phyloP scores from a whole-genome alignment of 1,140 invertebrate genomes.

The Onthophagus taurus region DNA sequence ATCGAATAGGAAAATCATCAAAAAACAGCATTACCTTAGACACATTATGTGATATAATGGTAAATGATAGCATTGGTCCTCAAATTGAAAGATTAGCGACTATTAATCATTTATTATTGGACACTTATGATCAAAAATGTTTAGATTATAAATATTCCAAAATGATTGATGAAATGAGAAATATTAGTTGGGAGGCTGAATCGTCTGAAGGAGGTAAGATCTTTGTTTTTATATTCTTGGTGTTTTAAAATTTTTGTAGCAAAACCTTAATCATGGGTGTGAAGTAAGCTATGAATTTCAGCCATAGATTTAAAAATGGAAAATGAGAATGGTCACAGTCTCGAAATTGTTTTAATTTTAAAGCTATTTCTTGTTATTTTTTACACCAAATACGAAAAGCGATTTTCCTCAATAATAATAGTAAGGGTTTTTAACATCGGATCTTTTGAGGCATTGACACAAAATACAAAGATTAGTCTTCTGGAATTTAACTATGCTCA shows the following conservation, averaged over 20 bases:
- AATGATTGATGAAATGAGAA: conserved; percentile 62
- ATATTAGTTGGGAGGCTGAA: conserved; percentile 57
- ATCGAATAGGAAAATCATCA: conserved; percentile 57
- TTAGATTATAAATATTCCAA: conserved; percentile 75
- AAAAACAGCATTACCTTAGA: conserved; percentile 70
- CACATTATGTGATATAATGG: conserved; percentile 64
- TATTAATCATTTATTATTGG: conserved; percentile 63
- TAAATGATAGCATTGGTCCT: conserved; percentile 46
- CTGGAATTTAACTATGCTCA: too few species aligned
- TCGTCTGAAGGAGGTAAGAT: conserved; percentile 50
- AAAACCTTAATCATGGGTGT: too few species aligned
- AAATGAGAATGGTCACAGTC: too few species aligned
- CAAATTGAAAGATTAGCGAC: conserved; percentile 60
- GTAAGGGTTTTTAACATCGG: too few species aligned
- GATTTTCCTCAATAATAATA: too few species aligned
- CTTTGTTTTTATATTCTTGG: neutral
- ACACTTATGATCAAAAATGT: conserved; percentile 62
- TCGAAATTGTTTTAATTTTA: too few species aligned
- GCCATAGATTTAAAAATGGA: too few species aligned
- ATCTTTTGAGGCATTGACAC: too few species aligned
- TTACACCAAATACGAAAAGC: too few species aligned
- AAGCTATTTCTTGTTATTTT: too few species aligned
- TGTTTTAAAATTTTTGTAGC: neutral
- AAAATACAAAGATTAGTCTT: too few species aligned
- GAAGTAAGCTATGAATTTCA: too few species aligned